Evolutionary conservation across 2,113 vertebrate genomes (phyloP), one percentile per base, ranked within the genome.

Genomic region (Myodes glareolus): DNA sequence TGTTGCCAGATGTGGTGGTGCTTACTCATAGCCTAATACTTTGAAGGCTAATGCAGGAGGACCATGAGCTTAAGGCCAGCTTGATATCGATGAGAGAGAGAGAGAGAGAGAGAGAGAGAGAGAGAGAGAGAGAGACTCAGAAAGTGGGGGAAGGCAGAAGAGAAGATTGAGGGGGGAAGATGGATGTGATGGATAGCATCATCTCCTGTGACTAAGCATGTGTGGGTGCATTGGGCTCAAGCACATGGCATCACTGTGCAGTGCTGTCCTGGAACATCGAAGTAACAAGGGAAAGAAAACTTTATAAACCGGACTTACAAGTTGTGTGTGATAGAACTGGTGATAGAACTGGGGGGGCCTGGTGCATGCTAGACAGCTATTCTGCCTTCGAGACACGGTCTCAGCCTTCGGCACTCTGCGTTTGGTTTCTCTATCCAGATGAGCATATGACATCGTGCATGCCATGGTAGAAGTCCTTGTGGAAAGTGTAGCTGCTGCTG

Each of bases 241-340:
- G 10, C 9, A 8, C 14, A 3, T 12, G 70, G 19, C 39, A 23
- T 23, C 12, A 1, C 31, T n/a, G 2, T 7, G 16, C 2, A 5
- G 29, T 0, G 0, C 10, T 82, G 3, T 72, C 19, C 67, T 63
- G 67, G 45, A 77, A 3, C 31, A 42, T 52, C 47, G 36, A 77
- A 81, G 4, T 76, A 80, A 88, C 10, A 10, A 70, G 78, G n/a
- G 68, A 61, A 87, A 77, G 45, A n/a, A 90, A 90, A 55, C 16
- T 5, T 75, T 80, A 52, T 36, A 29, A 13, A 33, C 8, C 13
- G 25, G 45, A 77, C 42, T 77, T 47, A 45, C 29, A 29, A 27
- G 47, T 45, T 77, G 9, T 77, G 9, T 52, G 47, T 55, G 77
- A 5, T 21, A n/a, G n/a, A n/a, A 31, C 77, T 80, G 29, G 77